Base-by-base conservation (phyloP, 2,797 vertebrate genomes). In the Coranthus polyacanthus region DNA sequence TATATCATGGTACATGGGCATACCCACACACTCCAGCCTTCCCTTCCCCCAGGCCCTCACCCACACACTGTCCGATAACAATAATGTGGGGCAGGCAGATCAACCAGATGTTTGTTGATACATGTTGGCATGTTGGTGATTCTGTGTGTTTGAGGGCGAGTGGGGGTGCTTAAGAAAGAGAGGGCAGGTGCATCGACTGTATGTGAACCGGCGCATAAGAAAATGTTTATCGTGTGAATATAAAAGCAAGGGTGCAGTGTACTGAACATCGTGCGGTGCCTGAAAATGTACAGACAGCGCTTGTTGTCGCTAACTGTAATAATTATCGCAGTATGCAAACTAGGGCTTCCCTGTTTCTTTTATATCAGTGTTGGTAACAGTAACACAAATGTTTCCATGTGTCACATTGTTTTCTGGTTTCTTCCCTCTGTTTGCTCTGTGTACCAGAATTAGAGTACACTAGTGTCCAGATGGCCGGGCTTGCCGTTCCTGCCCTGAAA, bases 381-480 rank as follows among this genome's bases (percentile, higher is more conserved):
- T 2, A 10, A 11, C 22, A 49, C 26, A 12, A 15, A 11, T n/a
- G 32, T 70, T 24, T 2, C 6, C 0, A 15, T 21, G 24, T 2
- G 21, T 16, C 15, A 9, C 38, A 0, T 18, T 12, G 60, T 53
- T 41, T 54, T 36, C 15, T n/a, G 45, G 7, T 15, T 21, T 44
- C 3, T 18, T 2, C 43, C 51, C 18, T 46, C 43, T 36, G 43
- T 18, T 43, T 66, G 52, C 38, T 39, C 47, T 13, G 56, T 60
- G 45, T 1, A 17, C 3, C 66, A 3, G 76, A 49, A 45, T 75
- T 41, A 71, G 15, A 45, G 61, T 5, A 29, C 8, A 18, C 68
- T 7, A 13, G 64, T 9, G 76, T 81, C 86, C 89, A 91, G 89
- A 91, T 89, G 89, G 88, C 60, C 51, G 0, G 11, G 53, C 63